These are phyloP conservation scores for Eutolmus rufibarbis DNA, from an alignment of 2,888 invertebrate species.

Conservation along the genomic window DNA sequence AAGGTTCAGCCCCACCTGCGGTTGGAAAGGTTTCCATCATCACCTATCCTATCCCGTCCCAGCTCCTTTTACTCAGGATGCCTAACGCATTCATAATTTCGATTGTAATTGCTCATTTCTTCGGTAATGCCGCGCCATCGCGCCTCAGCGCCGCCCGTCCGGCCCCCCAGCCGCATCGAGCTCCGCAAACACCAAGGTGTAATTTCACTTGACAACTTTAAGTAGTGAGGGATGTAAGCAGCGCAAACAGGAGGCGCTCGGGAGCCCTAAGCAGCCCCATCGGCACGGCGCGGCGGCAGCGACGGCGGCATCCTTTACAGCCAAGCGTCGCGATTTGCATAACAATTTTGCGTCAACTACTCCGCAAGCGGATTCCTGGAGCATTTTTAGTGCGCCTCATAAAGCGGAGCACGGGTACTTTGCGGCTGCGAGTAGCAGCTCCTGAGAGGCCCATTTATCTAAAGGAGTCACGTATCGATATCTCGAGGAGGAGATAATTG, in stretches of 20 bases:
- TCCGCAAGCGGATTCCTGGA: neutral
- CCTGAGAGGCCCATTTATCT: constrained; percentile 27
- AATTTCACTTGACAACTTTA: constrained; percentile 33
- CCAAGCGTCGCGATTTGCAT: constrained; percentile 32
- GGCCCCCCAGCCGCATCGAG: neutral
- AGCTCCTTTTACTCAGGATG: neutral
- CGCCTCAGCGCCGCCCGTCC: neutral
- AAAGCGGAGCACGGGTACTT: neutral
- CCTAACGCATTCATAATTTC: constrained; percentile 28
- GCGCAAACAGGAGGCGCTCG: neutral
- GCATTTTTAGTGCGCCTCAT: constrained; percentile 4
- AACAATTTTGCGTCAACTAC: constrained; percentile 39
- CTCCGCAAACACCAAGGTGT: neutral
- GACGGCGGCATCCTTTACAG: constrained; percentile 5
- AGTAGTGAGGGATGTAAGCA: constrained; percentile 19
- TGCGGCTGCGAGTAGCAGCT: constrained; percentile 4
- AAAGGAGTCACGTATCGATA: constrained; percentile 32
- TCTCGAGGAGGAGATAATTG: constrained; percentile 22
- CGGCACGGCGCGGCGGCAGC: neutral
- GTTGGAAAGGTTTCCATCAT: neutral
- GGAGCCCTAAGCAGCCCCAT: neutral
- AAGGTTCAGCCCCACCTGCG: neutral
- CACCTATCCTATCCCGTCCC: neutral
- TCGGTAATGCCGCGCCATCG: neutral
- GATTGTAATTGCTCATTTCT: constrained; percentile 36